A percentile compares a stretch with the other conserved stretches of the same genome.
Evolutionary conservation across 2,888 invertebrate species (phyloP).

Genomic region (Mimas tiliae): DNA sequence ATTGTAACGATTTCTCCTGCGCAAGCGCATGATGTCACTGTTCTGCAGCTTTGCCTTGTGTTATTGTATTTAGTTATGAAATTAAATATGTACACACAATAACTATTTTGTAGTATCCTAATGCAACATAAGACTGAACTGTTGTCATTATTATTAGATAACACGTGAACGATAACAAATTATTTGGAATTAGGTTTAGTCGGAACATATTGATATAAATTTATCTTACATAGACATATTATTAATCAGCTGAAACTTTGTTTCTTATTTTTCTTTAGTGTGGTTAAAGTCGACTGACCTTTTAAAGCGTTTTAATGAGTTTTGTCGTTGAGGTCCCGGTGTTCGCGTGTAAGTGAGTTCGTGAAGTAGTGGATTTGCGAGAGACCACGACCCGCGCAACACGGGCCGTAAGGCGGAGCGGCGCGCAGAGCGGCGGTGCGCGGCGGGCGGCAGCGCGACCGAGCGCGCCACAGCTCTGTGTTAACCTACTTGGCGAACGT

Average conservation of each 20-base stretch:
- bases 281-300: not conserved
- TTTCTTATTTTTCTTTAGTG: not conserved
- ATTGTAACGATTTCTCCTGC: conserved; percentile 77
- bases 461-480: conserved; percentile 58
- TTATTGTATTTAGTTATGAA: conserved; percentile 14
- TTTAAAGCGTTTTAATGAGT: not conserved
- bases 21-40: conserved; percentile 56
- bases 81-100: conserved; percentile 7
- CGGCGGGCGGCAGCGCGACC: conserved; percentile 21
- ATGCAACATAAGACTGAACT: conserved; percentile 15
- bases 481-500: conserved; percentile 83
- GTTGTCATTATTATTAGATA: not conserved
- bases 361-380: conserved; percentile 35
- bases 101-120: conserved; percentile 3
- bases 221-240: not conserved
- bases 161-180: conserved; percentile 7
- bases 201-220: not conserved
- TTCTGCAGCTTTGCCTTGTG: conserved; percentile 38
- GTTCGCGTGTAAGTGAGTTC: conserved; percentile 33
- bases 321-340: not conserved
- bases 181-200: conserved; percentile 13
- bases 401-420: conserved; percentile 53
- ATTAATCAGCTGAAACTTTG: not conserved
- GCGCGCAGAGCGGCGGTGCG: conserved; percentile 38
- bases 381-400: conserved; percentile 81